A percentile compares a stretch with the other conserved stretches of the same genome.
Evolutionary conservation across 1,140 invertebrate genomes (phyloP).

Genomic region (Trichonephila clavipes): DNA sequence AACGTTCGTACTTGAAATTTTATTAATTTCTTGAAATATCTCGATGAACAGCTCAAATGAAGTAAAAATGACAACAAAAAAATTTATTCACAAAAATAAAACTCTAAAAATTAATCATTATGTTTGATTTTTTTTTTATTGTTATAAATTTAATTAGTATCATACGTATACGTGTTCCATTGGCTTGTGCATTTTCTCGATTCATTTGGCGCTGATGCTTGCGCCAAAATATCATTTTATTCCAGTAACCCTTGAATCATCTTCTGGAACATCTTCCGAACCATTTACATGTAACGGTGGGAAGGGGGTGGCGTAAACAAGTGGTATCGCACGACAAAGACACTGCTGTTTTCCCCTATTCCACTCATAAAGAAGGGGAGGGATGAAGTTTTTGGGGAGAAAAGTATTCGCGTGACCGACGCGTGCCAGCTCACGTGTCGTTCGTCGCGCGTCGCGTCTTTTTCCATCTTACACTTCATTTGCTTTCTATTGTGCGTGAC

Average conservation of each 20-base stretch:
- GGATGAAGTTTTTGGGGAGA: neutral
- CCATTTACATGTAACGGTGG: neutral
- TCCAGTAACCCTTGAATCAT: slow-evolving; percentile 24
- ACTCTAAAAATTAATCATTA: no score
- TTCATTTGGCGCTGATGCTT: neutral
- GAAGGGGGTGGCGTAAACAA: neutral
- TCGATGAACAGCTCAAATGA: no score
- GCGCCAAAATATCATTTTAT: neutral
- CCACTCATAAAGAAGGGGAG: no score
- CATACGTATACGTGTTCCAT: no score
- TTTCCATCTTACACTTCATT: slow-evolving; percentile 40
- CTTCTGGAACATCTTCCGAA: slow-evolving; percentile 17
- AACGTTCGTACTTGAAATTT: no score
- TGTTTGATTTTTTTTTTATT: no score
- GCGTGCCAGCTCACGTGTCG: slow-evolving; percentile 33
- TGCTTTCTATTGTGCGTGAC: slow-evolving; percentile 41
- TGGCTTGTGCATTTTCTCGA: neutral
- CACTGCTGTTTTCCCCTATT: no score
- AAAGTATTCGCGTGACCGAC: slow-evolving; percentile 11
- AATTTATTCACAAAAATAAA: no score
- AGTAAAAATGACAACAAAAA: no score
- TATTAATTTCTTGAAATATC: no score
- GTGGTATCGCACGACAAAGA: no score
- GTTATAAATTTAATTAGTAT: no score
- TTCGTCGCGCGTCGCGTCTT: slow-evolving; percentile 39